Evolutionary conservation across 2,888 invertebrate species (phyloP).

Genomic region (Neoscelio sp.): DNA sequence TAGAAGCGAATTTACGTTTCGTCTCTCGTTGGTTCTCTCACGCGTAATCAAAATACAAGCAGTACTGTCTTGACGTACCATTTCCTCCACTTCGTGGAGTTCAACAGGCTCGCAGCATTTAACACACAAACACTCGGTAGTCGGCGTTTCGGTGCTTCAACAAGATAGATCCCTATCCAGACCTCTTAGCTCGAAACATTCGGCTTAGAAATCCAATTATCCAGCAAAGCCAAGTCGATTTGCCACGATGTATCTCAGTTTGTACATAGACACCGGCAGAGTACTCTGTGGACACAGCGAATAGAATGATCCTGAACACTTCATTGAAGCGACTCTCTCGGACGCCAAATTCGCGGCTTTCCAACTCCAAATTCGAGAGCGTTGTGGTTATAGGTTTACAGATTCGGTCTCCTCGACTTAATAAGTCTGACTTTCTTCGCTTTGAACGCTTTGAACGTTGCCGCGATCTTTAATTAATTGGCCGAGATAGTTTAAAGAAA

Average conservation of each 20-base stretch:
- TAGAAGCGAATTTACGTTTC: conserved; percentile 3
- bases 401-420: conserved; percentile 13
- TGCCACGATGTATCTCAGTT: conserved; percentile 53
- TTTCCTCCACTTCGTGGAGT: conserved; percentile 37
- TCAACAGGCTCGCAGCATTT: conserved; percentile 47
- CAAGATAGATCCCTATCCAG: conserved; percentile 47
- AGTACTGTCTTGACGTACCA: conserved; percentile 45
- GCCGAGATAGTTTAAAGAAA: no score
- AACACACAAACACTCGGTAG: conserved; percentile 50
- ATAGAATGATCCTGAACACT: conserved; percentile 55
- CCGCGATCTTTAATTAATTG: conserved; percentile 12
- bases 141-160: conserved; percentile 24
- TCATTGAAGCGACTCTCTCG: conserved; percentile 30
- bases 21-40: conserved; percentile 7
- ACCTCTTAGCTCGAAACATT: conserved; percentile 49
- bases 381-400: conserved; percentile 46
- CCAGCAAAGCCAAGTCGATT: conserved; percentile 62
- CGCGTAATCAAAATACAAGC: conserved; percentile 57
- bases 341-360: conserved; percentile 45
- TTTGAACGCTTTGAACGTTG: background rate
- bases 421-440: conserved; percentile 11
- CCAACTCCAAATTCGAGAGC: conserved; percentile 10
- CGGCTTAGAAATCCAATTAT: conserved; percentile 67
- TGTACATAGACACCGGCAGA: conserved; percentile 45
- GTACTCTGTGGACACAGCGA: conserved; percentile 59